phyloP scores from a whole-genome alignment of 2,888 invertebrate species.

The Acleris emargana region DNA sequence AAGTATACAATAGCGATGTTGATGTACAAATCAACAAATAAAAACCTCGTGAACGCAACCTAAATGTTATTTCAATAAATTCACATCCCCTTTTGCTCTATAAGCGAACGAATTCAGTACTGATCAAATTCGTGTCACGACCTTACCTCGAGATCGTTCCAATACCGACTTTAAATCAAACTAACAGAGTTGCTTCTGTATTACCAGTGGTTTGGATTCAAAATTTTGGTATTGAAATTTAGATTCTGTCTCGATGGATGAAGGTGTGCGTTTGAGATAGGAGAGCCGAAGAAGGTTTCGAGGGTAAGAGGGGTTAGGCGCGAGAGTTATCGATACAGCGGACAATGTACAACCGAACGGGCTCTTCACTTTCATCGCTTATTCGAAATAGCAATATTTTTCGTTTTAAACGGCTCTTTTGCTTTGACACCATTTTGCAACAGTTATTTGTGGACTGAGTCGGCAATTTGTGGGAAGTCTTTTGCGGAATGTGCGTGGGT shows the following conservation, averaged over 20 bases:
- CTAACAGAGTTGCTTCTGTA: constrained; percentile 5
- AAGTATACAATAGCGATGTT: not conserved
- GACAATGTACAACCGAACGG: constrained; percentile 29
- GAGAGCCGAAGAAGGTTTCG: constrained; percentile 47
- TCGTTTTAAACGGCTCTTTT: constrained; percentile 24
- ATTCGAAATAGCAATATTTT: constrained; percentile 33
- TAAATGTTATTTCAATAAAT: constrained; percentile 20
- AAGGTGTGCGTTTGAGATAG: constrained; percentile 1
- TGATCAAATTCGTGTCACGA: constrained; percentile 15
- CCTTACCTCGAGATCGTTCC: constrained; percentile 1
- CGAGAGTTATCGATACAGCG: constrained; percentile 41
- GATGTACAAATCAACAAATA: not conserved
- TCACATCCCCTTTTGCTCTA: constrained; percentile 18
- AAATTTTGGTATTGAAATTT: not conserved
- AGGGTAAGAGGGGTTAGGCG: constrained; percentile 51
- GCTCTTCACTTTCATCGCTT: constrained; percentile 29
- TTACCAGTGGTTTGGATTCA: not conserved
- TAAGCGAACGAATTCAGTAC: constrained; percentile 12
- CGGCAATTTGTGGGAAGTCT: not conserved
- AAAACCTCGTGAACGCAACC: not conserved
- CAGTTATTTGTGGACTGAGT: constrained; percentile 8
- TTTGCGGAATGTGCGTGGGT: not conserved
- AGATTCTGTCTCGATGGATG: constrained; percentile 3
- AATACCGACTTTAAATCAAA: not conserved
- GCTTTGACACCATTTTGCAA: constrained; percentile 7